A percentile compares a stretch with the other conserved stretches of the same genome.
phyloP scores from a whole-genome alignment of 2,797 vertebrate genomes.

The Amblyopsis hoosieri region DNA sequence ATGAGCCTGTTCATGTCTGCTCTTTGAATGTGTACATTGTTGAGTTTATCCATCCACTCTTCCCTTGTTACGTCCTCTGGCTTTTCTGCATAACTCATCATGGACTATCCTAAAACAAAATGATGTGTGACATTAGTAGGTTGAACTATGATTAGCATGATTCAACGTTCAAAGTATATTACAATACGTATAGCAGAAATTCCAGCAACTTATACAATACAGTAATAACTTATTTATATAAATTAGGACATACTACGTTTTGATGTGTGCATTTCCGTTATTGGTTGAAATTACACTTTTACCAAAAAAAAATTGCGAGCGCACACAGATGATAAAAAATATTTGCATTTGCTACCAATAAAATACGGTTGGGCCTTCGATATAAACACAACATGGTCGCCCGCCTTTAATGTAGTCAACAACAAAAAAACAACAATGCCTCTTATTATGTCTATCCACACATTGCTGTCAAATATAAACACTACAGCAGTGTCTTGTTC shows the following conservation, averaged over 20 bases:
- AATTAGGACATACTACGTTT: no score
- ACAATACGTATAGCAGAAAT: not conserved
- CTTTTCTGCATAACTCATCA: slow-evolving; percentile 98
- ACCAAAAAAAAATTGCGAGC: not conserved
- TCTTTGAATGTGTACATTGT: slow-evolving; percentile 97
- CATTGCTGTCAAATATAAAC: slow-evolving; percentile 2
- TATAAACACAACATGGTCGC: slow-evolving; percentile 69
- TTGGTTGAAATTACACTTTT: no score
- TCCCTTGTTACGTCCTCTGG: slow-evolving; percentile 96
- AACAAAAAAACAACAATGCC: slow-evolving; percentile 58
- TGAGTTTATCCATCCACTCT: slow-evolving; percentile 99
- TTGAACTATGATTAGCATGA: not conserved
- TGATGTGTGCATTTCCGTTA: no score
- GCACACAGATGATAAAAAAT: not conserved
- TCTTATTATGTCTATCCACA: not conserved
- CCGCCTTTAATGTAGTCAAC: slow-evolving; percentile 29
- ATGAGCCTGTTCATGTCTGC: slow-evolving; percentile 99
- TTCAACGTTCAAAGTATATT: not conserved
- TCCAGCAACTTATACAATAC: no score
- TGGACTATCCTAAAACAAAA: slow-evolving; percentile 65
- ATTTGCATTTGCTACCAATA: slow-evolving; percentile 5
- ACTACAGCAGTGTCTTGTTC: rapidly evolving
- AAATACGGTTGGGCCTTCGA: slow-evolving; percentile 44
- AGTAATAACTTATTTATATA: no score
- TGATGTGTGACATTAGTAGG: not conserved